phyloP scores from a whole-genome alignment of 2,888 invertebrate species.

The Lepidocyrtinus sp. region DNA sequence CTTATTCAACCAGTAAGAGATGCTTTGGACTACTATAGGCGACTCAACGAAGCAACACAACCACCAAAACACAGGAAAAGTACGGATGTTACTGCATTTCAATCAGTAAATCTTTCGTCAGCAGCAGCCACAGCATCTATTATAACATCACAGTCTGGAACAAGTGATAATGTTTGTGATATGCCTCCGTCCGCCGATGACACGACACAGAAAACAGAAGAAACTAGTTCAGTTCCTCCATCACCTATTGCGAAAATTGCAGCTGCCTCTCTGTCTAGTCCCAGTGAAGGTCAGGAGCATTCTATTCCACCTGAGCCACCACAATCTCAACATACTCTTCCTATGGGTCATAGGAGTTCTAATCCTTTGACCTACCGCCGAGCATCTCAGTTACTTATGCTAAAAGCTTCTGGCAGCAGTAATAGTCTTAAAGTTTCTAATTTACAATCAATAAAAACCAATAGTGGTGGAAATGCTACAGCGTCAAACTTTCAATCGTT shows the following conservation, averaged over 20 bases:
- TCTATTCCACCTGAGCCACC: background rate
- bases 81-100: slow-evolving; percentile 73
- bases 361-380: slow-evolving; percentile 65
- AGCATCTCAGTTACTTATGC: slow-evolving; percentile 64
- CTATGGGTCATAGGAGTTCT: slow-evolving; percentile 51
- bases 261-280: background rate
- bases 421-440: slow-evolving; percentile 60
- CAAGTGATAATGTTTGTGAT: slow-evolving; percentile 62
- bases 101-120: slow-evolving; percentile 23
- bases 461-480: background rate
- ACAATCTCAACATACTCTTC: background rate
- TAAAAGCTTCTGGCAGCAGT: slow-evolving; percentile 62
- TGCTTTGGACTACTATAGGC: slow-evolving; percentile 78
- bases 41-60: slow-evolving; percentile 78
- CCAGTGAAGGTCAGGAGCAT: background rate
- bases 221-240: slow-evolving; percentile 20
- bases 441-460: slow-evolving; percentile 22
- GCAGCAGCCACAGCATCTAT: slow-evolving; percentile 18
- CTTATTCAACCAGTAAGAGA: slow-evolving; percentile 78
- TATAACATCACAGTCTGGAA: slow-evolving; percentile 23
- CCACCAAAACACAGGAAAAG: slow-evolving; percentile 77
- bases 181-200: slow-evolving; percentile 67
- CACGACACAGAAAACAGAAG: slow-evolving; percentile 28
- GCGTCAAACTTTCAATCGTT: slow-evolving; percentile 58
- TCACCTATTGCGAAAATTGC: slow-evolving; percentile 11